These are phyloP conservation scores for Ramphastos sulfuratus DNA, from an alignment of 2,113 vertebrate genomes.

Conservation along the genomic window DNA sequence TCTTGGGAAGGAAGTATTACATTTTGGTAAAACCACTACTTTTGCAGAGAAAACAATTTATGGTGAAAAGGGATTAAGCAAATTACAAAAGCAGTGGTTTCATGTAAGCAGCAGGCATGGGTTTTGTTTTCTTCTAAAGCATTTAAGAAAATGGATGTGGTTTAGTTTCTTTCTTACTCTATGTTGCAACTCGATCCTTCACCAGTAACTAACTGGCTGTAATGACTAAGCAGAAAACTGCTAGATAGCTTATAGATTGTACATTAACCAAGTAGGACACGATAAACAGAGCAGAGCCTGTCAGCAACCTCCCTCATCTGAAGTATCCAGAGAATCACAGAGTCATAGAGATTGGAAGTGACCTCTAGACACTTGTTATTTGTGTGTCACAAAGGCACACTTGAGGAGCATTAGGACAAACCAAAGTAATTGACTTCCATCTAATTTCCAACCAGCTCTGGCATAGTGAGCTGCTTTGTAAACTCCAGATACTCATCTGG, in stretches of 20 bases:
- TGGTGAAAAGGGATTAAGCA: no score
- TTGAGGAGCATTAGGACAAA: not conserved
- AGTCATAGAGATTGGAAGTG: no score
- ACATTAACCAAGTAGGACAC: not conserved
- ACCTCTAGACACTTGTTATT: not conserved
- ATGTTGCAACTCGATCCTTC: not conserved
- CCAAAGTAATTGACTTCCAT: not conserved
- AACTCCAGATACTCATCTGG: not conserved
- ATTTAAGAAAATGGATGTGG: not conserved
- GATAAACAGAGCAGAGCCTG: not conserved
- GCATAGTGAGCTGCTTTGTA: not conserved
- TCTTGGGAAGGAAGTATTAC: not conserved
- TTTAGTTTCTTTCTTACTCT: not conserved
- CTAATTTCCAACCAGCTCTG: not conserved
- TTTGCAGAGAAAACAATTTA: not conserved
- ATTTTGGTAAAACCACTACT: not conserved
- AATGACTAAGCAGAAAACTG: not conserved
- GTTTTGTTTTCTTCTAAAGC: not conserved
- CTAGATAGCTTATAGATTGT: not conserved
- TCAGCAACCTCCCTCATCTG: not conserved
- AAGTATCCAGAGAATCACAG: no score
- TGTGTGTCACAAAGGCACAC: not conserved
- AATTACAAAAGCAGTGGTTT: not conserved
- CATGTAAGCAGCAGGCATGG: not conserved
- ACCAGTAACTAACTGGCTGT: not conserved